Evolutionary conservation across 2,888 invertebrate species (phyloP), one percentile per base, ranked within the genome.

Genomic region (Hypomecis punctinalis): DNA sequence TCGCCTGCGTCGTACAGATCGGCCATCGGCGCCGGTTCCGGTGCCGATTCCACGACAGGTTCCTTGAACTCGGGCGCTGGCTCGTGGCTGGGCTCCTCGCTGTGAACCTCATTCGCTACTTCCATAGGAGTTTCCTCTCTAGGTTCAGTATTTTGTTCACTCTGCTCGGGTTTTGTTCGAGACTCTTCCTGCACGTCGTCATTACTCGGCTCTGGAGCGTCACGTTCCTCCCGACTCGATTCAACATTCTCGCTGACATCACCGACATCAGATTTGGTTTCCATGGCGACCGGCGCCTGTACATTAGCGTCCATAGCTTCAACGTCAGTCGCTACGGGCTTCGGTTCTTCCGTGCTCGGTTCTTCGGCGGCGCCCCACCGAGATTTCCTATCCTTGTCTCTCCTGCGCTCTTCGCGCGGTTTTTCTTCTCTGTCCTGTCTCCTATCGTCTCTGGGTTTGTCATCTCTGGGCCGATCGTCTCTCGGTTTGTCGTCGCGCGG

Each of bases 341-440:
- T n/a, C 9, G 36, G 13, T 49, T 63, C 58, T 48, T 53, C 58
- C 0, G 40, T 46, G 5, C 66, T 36, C 0, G 56, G n/a, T 49
- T 88, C 89, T 3, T 89, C 89, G 0, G 89, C 85, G 1, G 88
- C 90, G 0, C 92, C 92, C 92, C 92, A 92, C 42, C 92, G 80
- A 1, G 92, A 92, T 62, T 90, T 92, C 39, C 92, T 84, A 63
- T 92, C 92, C 68, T 85, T 89, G 11, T 90, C 90, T 56, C 85
- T 79, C 47, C 83, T 78, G 7, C 56, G 61, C 36, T 71, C 57
- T 10, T 71, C 71, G 7, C 69, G 45, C 10, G 67, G 63, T 9
- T 56, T 62, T 13, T 70, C 23, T 1, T 23, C 23, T 23, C 23
- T 23, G 23, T 23, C 23, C 23, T 23, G 23, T 23, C 23, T 23